These are phyloP conservation scores for Gandaritis pyraliata DNA, from an alignment of 2,888 invertebrate species.

Conservation along the genomic window DNA sequence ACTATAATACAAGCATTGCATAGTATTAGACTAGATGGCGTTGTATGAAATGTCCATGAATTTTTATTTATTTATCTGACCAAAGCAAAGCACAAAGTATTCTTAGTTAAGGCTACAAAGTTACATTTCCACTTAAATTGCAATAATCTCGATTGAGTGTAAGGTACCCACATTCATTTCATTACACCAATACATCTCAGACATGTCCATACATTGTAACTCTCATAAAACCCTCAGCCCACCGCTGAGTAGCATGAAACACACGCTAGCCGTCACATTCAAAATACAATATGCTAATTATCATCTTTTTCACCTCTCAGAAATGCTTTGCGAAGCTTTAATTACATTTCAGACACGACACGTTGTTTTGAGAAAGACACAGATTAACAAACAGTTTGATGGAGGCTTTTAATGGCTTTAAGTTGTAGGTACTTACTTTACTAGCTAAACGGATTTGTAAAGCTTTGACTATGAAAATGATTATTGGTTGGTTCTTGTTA, in stretches of 20 bases:
- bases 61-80: no score
- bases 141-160: slow-evolving; percentile 16
- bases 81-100: no score
- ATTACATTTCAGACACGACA: slow-evolving; percentile 81
- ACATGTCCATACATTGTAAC: slow-evolving; percentile 63
- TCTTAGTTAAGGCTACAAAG: neutral
- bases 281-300: slow-evolving; percentile 84
- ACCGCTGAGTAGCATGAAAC: slow-evolving; percentile 76
- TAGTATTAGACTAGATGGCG: no score
- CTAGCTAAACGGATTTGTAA: slow-evolving; percentile 67
- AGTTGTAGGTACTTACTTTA: neutral
- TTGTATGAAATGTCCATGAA: no score
- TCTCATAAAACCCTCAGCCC: slow-evolving; percentile 69
- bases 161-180: slow-evolving; percentile 15
- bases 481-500: slow-evolving; percentile 50
- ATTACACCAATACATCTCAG: slow-evolving; percentile 25
- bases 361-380: slow-evolving; percentile 74
- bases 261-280: slow-evolving; percentile 81
- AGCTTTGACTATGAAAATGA: slow-evolving; percentile 68
- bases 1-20: no score
- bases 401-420: slow-evolving; percentile 27
- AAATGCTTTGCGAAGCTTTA: slow-evolving; percentile 80
- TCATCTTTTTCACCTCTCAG: slow-evolving; percentile 79
- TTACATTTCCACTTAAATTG: slow-evolving; percentile 1
- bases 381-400: slow-evolving; percentile 28